Evolutionary conservation across 2,113 vertebrate genomes (phyloP).

Genomic region (Apodemus speciosus): DNA sequence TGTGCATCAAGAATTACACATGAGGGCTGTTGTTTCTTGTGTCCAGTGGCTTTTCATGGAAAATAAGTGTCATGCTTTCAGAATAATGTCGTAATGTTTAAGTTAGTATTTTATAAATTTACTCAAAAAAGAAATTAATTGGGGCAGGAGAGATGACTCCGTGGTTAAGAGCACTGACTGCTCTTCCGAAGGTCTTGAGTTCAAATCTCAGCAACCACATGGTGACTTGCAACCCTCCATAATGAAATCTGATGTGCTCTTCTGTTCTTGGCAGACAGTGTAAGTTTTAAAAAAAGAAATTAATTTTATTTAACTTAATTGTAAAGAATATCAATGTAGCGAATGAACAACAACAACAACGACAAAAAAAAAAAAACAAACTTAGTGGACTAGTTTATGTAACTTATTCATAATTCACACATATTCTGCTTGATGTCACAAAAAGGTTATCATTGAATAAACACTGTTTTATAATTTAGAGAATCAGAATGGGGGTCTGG

Average conservation of each 20-base stretch:
- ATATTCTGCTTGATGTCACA: not conserved
- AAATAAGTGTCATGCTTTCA: conserved; percentile 29
- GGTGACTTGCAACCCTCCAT: too few species aligned
- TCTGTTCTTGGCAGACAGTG: too few species aligned
- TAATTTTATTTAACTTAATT: conserved; percentile 1
- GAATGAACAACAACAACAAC: not conserved
- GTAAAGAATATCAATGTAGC: not conserved
- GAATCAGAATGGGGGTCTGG: not conserved
- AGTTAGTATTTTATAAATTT: conserved; percentile 41
- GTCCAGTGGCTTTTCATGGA: not conserved
- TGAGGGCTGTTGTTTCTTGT: conserved; percentile 9
- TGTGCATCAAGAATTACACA: not conserved
- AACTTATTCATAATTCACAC: not conserved
- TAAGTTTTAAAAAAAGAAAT: not conserved
- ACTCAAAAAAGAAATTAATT: conserved; percentile 22
- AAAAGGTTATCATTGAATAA: not conserved
- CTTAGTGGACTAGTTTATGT: not conserved
- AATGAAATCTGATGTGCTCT: too few species aligned
- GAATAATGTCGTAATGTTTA: not conserved
- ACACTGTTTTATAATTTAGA: not conserved
- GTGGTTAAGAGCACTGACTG: too few species aligned
- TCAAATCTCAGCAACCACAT: too few species aligned
- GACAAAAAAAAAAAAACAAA: not conserved
- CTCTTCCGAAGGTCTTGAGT: too few species aligned
- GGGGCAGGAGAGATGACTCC: too few species aligned